phyloP scores from a whole-genome alignment of 2,888 invertebrate genomes.

The Dilophus febrilis region DNA sequence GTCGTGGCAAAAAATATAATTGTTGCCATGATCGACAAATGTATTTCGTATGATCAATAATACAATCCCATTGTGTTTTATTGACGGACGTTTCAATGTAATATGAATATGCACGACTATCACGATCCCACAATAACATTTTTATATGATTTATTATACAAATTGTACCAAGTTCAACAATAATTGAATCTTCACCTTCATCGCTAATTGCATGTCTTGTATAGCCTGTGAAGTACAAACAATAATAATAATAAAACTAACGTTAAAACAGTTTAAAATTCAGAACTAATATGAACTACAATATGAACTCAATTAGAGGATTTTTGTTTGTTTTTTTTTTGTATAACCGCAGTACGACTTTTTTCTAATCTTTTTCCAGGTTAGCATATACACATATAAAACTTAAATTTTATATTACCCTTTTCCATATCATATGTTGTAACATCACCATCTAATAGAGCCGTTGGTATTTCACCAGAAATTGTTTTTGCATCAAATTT shows the following conservation, averaged over 20 bases:
- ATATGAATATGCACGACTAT: slow-evolving; percentile 46
- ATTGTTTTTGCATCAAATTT: slow-evolving; percentile 72
- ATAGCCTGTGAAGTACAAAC: slow-evolving; percentile 36
- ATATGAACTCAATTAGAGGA: neutral
- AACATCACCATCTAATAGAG: slow-evolving; percentile 77
- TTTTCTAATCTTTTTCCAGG: no score
- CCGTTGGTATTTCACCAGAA: slow-evolving; percentile 75
- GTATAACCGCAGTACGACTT: no score
- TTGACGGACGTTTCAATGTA: slow-evolving; percentile 75
- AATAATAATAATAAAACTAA: neutral
- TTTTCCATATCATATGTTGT: slow-evolving; percentile 82
- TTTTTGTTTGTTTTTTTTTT: neutral
- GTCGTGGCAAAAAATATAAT: slow-evolving; percentile 77
- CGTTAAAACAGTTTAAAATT: neutral
- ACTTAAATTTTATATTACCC: slow-evolving; percentile 42
- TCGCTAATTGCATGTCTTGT: slow-evolving; percentile 76
- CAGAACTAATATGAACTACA: neutral
- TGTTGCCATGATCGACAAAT: slow-evolving; percentile 95
- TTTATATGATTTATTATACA: slow-evolving; percentile 88
- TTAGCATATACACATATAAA: neutral
- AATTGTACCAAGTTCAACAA: slow-evolving; percentile 63
- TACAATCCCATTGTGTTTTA: slow-evolving; percentile 84
- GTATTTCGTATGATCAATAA: slow-evolving; percentile 82
- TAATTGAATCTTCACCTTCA: slow-evolving; percentile 60
- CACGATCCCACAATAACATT: slow-evolving; percentile 88